A percentile compares a stretch with the other conserved stretches of the same genome.
Evolutionary conservation across 2,888 invertebrate species (phyloP).

Genomic region (Metalampra italica): DNA sequence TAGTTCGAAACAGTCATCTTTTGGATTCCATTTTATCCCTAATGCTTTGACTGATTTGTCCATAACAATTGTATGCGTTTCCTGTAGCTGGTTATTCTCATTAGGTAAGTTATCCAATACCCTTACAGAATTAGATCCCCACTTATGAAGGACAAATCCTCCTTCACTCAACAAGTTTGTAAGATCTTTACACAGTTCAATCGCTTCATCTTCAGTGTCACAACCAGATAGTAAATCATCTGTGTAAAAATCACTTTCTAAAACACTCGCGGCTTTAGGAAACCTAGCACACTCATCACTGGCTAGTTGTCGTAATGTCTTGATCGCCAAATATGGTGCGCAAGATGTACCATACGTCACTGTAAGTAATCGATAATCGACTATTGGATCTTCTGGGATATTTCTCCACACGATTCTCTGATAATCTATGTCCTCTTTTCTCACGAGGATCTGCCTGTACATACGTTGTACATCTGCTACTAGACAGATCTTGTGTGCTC

Average conservation of each 20-base stretch:
- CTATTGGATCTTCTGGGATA: slow-evolving; percentile 3
- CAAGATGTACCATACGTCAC: slow-evolving; percentile 20
- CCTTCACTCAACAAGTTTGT: slow-evolving; percentile 18
- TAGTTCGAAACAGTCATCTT: slow-evolving; percentile 19
- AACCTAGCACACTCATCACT: slow-evolving; percentile 11
- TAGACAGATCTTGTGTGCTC: slow-evolving; percentile 12
- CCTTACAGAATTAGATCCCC: slow-evolving; percentile 20
- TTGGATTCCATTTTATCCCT: slow-evolving; percentile 25
- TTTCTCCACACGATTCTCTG: slow-evolving; percentile 18
- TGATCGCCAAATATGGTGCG: slow-evolving; percentile 19
- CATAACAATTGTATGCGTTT: slow-evolving; percentile 9
- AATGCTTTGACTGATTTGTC: slow-evolving; percentile 20
- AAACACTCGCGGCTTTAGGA: slow-evolving; percentile 13
- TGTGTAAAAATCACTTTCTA: slow-evolving; percentile 13
- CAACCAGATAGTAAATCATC: slow-evolving; percentile 22
- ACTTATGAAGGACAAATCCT: slow-evolving; percentile 26
- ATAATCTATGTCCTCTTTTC: slow-evolving; percentile 10
- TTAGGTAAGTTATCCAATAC: slow-evolving; percentile 16
- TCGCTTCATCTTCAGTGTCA: slow-evolving; percentile 16
- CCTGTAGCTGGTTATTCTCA: neutral
- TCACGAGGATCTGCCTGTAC: slow-evolving; percentile 13
- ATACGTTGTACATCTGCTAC: slow-evolving; percentile 15
- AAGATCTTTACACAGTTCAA: slow-evolving; percentile 18
- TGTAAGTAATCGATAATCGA: slow-evolving; percentile 14
- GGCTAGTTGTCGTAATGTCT: slow-evolving; percentile 13